Evolutionary conservation across 2,113 vertebrate species (phyloP).

Genomic region (Rhabdornis inornatus): DNA sequence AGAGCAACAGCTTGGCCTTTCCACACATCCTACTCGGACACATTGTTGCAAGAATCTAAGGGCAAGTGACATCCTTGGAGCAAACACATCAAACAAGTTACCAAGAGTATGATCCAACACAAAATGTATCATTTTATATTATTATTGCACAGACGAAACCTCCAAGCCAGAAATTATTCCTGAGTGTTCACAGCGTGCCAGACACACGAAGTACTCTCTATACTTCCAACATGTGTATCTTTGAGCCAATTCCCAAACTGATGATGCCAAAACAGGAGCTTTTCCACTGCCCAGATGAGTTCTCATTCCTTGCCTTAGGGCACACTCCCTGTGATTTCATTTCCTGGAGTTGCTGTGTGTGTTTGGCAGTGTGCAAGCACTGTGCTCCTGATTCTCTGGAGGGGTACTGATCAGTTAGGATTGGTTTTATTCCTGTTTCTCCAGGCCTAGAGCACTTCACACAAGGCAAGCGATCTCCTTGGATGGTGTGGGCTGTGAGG

Average conservation of each 20-base stretch:
- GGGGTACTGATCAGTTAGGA: background rate
- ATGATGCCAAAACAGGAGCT: background rate
- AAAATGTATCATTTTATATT: background rate
- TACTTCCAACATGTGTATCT: background rate
- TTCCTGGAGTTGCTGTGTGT: background rate
- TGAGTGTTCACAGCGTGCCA: background rate
- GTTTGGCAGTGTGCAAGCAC: background rate
- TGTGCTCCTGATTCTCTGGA: fast-evolving
- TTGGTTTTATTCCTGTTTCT: background rate
- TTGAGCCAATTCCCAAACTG: background rate
- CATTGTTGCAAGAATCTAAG: background rate
- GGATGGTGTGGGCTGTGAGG: background rate
- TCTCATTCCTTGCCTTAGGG: background rate
- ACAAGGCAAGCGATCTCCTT: background rate
- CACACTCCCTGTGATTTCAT: background rate
- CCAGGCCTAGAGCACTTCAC: background rate
- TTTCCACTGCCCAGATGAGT: background rate
- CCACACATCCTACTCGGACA: background rate
- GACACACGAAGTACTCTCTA: background rate
- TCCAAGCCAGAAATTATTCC: background rate
- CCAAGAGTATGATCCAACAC: background rate
- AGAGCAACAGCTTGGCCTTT: background rate
- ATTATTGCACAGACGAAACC: background rate
- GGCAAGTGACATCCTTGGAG: background rate
- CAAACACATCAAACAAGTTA: background rate